phyloP scores from a whole-genome alignment of 1,140 invertebrate genomes.

The Bombus pascuorum region DNA sequence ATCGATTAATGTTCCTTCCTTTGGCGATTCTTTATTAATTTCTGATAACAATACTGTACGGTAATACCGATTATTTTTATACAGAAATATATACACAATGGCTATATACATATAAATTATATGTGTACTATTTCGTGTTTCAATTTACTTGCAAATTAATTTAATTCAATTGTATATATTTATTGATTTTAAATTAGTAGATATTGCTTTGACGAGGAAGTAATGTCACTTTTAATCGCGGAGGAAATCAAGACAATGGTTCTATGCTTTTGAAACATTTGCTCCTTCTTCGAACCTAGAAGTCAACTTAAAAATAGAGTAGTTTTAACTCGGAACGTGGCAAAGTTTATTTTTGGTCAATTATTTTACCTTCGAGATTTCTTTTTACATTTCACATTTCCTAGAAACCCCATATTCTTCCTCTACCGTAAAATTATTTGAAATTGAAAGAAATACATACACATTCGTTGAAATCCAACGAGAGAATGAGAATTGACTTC shows the following conservation, averaged over 20 bases:
- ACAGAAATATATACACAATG: too few species aligned
- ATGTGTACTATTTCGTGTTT: not conserved
- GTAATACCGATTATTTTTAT: not conserved
- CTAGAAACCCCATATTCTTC: not conserved
- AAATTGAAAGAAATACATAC: not conserved
- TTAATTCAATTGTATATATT: not conserved
- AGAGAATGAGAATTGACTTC: not conserved
- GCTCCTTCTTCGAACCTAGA: not conserved
- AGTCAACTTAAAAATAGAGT: not conserved
- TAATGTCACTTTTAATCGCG: too few species aligned
- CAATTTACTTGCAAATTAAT: not conserved
- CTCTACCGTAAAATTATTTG: not conserved
- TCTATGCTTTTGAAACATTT: not conserved
- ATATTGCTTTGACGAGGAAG: too few species aligned
- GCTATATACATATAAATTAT: too few species aligned
- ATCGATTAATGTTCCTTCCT: conserved; percentile 21
- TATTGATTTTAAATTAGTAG: not conserved
- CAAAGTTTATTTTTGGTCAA: not conserved
- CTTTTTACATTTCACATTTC: not conserved
- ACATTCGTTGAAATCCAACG: not conserved
- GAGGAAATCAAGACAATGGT: not conserved
- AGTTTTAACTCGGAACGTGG: not conserved
- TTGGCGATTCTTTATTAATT: conserved; percentile 5
- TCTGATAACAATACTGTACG: not conserved
- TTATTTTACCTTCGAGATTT: not conserved